A percentile compares a stretch with the other conserved stretches of the same genome.
Conservation (phyloP, 2,113 vertebrate genomes). For the Megaceryle maxima region DNA sequence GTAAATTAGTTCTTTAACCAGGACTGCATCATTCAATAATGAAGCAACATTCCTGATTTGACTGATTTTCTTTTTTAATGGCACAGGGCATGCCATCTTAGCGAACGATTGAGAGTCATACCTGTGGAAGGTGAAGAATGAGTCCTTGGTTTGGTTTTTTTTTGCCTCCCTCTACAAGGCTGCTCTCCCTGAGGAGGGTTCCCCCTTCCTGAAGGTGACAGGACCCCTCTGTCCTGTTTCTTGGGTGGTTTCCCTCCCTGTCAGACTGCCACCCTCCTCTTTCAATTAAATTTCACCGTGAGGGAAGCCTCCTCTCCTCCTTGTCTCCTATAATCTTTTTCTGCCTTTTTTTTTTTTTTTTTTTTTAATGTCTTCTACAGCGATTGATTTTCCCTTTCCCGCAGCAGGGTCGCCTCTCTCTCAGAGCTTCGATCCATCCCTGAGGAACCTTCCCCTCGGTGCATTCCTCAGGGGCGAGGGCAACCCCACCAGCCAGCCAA, state of each 20-base stretch:
- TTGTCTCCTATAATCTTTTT: not conserved
- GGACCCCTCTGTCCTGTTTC: too few relatives aligned
- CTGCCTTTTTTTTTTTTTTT: not conserved
- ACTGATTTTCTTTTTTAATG: not conserved
- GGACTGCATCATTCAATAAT: not conserved
- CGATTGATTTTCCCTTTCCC: not conserved
- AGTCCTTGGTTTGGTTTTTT: not conserved
- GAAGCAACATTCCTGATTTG: not conserved
- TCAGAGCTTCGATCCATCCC: not conserved
- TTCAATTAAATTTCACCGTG: not conserved
- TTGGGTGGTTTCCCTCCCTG: fast-evolving
- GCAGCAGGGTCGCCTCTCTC: not conserved
- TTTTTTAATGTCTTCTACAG: not conserved
- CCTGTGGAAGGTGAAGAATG: not conserved
- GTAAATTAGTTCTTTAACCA: not conserved
- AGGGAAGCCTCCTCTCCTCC: not conserved
- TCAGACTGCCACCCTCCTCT: not conserved
- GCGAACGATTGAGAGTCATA: fast-evolving
- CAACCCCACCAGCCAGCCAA: fast-evolving
- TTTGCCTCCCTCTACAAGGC: not conserved
- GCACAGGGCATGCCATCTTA: not conserved
- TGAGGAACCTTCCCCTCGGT: not conserved
- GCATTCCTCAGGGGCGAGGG: not conserved
- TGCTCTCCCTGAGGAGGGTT: not conserved
- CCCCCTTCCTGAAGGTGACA: not conserved